A percentile compares a stretch with the other conserved stretches of the same genome.
These are phyloP conservation scores for Agonopterix alstromeriana DNA, from an alignment of 2,888 invertebrate genomes.

Conservation along the genomic window DNA sequence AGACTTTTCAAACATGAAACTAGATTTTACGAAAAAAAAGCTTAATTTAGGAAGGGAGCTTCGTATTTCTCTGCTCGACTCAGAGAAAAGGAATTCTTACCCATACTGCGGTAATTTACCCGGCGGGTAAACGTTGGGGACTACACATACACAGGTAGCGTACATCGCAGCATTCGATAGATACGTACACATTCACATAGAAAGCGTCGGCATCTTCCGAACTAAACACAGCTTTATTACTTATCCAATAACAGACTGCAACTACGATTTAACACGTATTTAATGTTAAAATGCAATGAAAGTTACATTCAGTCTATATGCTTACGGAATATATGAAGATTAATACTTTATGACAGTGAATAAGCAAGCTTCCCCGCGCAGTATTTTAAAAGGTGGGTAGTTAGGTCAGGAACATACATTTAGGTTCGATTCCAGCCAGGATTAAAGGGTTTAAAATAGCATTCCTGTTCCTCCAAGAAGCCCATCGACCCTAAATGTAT, in stretches of 20 bases:
- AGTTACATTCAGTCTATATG: conserved; percentile 28
- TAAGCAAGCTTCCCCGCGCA: background rate
- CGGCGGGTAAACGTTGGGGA: conserved; percentile 24
- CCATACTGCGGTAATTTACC: conserved; percentile 25
- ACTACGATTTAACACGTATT: conserved; percentile 5
- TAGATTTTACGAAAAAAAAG: conserved; percentile 1
- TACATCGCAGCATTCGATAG: background rate
- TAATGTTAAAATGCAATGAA: conserved; percentile 15
- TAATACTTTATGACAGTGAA: background rate
- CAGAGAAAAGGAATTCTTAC: conserved; percentile 67
- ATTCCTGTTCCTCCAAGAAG: no score
- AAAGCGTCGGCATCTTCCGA: conserved; percentile 23
- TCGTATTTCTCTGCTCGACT: conserved; percentile 66
- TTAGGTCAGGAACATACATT: no score
- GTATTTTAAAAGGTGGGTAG: background rate
- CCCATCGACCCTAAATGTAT: background rate
- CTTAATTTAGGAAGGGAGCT: conserved; percentile 36
- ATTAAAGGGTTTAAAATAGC: background rate
- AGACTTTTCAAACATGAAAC: conserved; percentile 15
- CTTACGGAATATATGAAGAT: background rate
- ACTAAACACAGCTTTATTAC: conserved; percentile 5
- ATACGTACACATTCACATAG: conserved; percentile 8
- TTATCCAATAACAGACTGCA: background rate
- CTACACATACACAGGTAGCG: conserved; percentile 9
- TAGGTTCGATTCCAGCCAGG: background rate